Conservation (phyloP, 1,140 invertebrate genomes). For the Ephestia elutella region DNA sequence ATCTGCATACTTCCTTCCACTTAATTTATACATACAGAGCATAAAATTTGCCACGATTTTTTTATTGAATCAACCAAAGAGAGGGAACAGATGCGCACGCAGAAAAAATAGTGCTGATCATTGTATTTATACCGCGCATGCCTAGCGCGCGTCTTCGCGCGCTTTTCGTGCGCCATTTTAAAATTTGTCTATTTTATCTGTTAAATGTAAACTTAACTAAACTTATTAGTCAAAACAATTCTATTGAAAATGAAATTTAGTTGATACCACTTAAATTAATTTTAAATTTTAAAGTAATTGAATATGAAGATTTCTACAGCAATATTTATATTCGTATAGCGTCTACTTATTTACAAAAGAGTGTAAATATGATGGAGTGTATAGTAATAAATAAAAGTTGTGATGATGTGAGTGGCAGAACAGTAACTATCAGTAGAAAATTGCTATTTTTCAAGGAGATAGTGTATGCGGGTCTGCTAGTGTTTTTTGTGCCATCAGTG, state of each 20-base stretch:
- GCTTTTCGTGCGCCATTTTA: conserved; percentile 29
- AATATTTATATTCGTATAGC: not conserved
- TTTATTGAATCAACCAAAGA: conserved; percentile 1
- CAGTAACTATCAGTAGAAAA: conserved; percentile 26
- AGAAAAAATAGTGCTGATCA: conserved; percentile 34
- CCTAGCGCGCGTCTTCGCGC: conserved; percentile 36
- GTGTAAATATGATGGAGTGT: conserved; percentile 3
- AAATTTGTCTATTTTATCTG: conserved; percentile 9
- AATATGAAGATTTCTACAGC: not conserved
- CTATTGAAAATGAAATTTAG: not conserved
- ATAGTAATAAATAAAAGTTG: conserved; percentile 3
- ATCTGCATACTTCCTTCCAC: not conserved
- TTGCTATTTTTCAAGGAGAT: conserved; percentile 26
- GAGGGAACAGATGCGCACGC: conserved; percentile 1
- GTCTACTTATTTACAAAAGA: too few species aligned
- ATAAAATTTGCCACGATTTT: conserved; percentile 1
- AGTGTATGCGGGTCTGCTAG: conserved; percentile 50
- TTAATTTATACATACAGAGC: conserved; percentile 16
- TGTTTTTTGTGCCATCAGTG: conserved; percentile 48
- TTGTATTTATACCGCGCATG: conserved; percentile 41
- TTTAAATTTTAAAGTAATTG: not conserved
- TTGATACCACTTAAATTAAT: not conserved
- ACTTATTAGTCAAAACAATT: too few species aligned
- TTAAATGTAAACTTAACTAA: too few species aligned
- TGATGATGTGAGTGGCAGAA: conserved; percentile 14